Evolutionary conservation across 2,797 vertebrate genomes (phyloP).

Genomic region (Mustela erminea): DNA sequence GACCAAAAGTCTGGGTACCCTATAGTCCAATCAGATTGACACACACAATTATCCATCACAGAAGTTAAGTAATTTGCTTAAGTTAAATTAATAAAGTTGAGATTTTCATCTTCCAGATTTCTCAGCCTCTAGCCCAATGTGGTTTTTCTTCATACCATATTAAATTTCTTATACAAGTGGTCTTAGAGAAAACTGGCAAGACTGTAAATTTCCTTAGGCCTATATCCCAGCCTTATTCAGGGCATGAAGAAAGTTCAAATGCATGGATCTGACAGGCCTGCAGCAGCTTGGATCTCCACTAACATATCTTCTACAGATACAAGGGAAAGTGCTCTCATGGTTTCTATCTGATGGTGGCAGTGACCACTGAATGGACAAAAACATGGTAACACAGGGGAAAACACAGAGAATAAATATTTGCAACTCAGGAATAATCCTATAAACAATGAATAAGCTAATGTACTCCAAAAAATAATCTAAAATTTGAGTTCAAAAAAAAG

Average conservation of each 20-base stretch:
- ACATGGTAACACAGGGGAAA: background rate
- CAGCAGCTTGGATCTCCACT: background rate
- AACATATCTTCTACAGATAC: background rate
- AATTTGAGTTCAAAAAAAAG: background rate
- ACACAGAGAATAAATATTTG: background rate
- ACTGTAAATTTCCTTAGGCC: background rate
- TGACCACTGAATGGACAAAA: background rate
- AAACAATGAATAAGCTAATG: background rate
- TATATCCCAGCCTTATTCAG: background rate
- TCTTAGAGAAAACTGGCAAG: conserved; percentile 18
- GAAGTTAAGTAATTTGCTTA: background rate
- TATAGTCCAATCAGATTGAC: background rate
- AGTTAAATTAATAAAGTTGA: background rate
- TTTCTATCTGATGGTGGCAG: background rate
- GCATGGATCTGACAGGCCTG: background rate
- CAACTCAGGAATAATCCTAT: background rate
- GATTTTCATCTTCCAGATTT: background rate
- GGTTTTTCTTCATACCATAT: background rate
- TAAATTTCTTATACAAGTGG: background rate
- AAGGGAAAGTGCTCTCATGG: background rate
- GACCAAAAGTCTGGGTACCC: background rate
- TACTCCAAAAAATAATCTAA: background rate
- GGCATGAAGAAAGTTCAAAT: background rate
- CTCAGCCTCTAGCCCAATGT: background rate
- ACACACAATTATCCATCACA: background rate